Evolutionary conservation across 1,140 invertebrate genomes (phyloP).

Genomic region (Akabosia matsudoensis): DNA sequence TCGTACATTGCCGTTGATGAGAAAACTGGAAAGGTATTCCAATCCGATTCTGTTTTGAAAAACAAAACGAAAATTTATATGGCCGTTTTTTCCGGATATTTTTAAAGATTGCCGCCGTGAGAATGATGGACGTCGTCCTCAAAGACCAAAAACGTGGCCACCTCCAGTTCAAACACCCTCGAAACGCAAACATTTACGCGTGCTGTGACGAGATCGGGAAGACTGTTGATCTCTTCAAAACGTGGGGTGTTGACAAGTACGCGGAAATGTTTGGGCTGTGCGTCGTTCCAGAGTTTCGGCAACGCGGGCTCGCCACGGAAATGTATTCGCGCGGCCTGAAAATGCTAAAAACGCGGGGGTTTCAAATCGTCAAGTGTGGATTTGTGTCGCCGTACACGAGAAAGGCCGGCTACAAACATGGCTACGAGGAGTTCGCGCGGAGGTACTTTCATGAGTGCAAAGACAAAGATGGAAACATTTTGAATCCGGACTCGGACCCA

Average conservation of each 20-base stretch:
- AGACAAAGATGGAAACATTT: neutral
- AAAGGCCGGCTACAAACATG: neutral
- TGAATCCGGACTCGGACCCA: conserved; percentile 8
- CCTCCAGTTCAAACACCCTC: neutral
- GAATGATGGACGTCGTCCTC: neutral
- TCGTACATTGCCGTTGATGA: no score
- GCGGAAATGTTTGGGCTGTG: conserved; percentile 2
- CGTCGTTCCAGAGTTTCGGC: neutral
- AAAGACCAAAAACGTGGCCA: neutral
- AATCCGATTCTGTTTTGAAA: no score
- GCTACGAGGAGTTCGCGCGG: neutral
- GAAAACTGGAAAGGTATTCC: no score
- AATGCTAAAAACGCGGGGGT: neutral
- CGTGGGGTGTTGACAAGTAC: neutral
- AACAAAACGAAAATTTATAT: no score
- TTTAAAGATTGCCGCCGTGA: neutral
- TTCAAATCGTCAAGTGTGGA: conserved; percentile 2
- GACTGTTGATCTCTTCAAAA: neutral
- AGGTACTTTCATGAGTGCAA: conserved; percentile 8
- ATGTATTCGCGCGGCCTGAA: neutral
- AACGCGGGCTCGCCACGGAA: neutral
- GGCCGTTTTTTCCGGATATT: no score
- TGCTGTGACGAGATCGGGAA: neutral
- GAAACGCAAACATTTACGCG: neutral
- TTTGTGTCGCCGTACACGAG: neutral